Conservation (phyloP, 2,113 vertebrate species). For the Platysteira castanea region DNA sequence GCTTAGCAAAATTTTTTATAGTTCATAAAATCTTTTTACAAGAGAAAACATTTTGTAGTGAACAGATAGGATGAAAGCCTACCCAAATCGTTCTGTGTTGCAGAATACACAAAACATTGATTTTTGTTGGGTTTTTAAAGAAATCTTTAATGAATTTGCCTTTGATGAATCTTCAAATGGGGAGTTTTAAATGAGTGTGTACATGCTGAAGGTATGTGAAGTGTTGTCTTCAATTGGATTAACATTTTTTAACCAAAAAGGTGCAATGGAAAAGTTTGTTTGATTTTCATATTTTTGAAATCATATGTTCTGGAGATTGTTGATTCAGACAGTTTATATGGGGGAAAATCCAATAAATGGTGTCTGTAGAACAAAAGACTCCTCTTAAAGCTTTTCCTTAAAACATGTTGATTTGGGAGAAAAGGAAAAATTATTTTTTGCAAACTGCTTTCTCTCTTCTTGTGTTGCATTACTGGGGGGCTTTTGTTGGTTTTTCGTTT, state of each 20-base stretch:
- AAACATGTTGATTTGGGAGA: neutral
- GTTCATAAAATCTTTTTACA: neutral
- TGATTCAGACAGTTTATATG: neutral
- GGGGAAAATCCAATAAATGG: neutral
- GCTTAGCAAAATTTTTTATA: neutral
- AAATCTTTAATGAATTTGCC: neutral
- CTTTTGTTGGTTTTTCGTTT: too few relatives aligned
- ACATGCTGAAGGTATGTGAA: neutral
- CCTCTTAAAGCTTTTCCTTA: neutral
- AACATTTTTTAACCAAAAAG: neutral
- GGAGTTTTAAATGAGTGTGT: neutral
- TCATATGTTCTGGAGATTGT: neutral
- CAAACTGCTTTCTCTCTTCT: neutral
- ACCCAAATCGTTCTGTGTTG: neutral
- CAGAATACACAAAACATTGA: neutral
- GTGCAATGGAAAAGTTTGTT: neutral
- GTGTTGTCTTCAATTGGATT: neutral
- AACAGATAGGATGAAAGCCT: neutral
- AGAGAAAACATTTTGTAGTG: neutral
- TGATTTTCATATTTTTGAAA: neutral
- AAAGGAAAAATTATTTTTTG: neutral
- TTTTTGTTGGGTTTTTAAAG: neutral
- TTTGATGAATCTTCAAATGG: neutral
- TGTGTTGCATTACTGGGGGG: fast-evolving
- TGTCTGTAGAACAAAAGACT: neutral